A percentile compares a stretch with the other conserved stretches of the same genome.
Evolutionary conservation across 92 coral and sea anemone species (phyloP).

Genomic region (Heteractis magnifica): DNA sequence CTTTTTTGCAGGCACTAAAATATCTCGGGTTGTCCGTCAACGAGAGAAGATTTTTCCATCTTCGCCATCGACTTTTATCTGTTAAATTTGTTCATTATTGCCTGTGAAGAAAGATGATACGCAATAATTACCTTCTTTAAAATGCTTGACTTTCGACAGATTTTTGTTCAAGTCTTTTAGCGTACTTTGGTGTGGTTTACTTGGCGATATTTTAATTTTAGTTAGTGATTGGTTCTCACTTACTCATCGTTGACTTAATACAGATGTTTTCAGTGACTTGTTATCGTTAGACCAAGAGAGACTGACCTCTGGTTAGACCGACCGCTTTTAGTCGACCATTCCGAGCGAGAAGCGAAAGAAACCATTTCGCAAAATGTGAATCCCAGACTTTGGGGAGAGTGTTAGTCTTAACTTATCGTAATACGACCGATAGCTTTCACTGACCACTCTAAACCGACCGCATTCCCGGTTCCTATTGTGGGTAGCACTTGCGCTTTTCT

Average conservation of each 20-base stretch:
- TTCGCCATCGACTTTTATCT: constrained; percentile 11
- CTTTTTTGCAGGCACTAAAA: background rate
- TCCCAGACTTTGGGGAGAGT: too few relatives aligned
- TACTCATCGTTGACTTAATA: background rate
- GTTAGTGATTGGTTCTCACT: background rate
- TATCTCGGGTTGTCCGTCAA: constrained; percentile 15
- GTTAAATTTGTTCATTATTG: constrained; percentile 6
- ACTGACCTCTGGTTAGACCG: background rate
- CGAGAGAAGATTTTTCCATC: constrained; percentile 9
- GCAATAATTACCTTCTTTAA: constrained; percentile 21
- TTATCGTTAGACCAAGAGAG: background rate
- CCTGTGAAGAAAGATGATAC: constrained; percentile 30
- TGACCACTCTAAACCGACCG: too few relatives aligned
- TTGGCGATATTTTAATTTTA: background rate
- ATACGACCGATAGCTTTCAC: too few relatives aligned
- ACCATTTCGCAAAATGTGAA: too few relatives aligned
- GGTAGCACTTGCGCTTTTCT: too few relatives aligned
- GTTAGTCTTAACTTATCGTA: too few relatives aligned
- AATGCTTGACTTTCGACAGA: constrained; percentile 28
- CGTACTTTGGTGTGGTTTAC: background rate
- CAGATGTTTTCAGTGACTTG: background rate
- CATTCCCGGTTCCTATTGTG: too few relatives aligned
- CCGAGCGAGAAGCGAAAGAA: background rate
- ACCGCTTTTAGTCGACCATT: background rate
- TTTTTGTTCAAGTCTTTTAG: constrained; percentile 4